These are phyloP conservation scores for Caenorhabditis wallacei DNA, from an alignment of 2,888 invertebrate species.

Conservation along the genomic window DNA sequence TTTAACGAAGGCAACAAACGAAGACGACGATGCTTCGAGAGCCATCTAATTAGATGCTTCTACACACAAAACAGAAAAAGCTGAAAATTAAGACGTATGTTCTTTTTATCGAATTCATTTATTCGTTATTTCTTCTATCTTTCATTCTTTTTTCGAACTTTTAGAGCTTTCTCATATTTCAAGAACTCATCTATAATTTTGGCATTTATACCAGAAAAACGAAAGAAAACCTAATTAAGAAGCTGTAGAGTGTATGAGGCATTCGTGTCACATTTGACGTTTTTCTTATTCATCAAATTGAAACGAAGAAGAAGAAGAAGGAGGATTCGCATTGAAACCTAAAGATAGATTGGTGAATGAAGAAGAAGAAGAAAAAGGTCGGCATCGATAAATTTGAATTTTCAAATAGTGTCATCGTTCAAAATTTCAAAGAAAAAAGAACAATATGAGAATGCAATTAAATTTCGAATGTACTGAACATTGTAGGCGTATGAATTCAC, in stretches of 20 bases:
- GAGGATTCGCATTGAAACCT: slow-evolving; percentile 25
- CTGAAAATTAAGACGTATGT: slow-evolving; percentile 19
- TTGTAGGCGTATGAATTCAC: background rate
- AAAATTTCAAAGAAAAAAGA: slow-evolving; percentile 2
- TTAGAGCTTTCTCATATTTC: background rate
- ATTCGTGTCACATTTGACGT: slow-evolving; percentile 16
- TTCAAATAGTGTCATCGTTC: slow-evolving; percentile 22
- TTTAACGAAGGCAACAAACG: slow-evolving; percentile 10
- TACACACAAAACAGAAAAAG: slow-evolving; percentile 4
- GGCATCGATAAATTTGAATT: slow-evolving; percentile 13
- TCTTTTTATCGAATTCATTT: slow-evolving; percentile 15
- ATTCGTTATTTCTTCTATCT: background rate
- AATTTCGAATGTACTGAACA: background rate
- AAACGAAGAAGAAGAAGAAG: background rate
- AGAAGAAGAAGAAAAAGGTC: background rate
- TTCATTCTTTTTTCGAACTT: background rate
- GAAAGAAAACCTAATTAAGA: slow-evolving; percentile 21
- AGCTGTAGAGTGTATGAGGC: slow-evolving; percentile 7
- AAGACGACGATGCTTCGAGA: background rate
- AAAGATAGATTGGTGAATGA: background rate
- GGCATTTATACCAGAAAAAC: background rate
- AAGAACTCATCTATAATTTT: background rate
- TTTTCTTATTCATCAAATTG: slow-evolving; percentile 43
- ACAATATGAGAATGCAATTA: too few relatives aligned
- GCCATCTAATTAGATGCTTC: slow-evolving; percentile 39